Evolutionary conservation across 2,113 vertebrate species (phyloP).

Genomic region (Malurus alboscapulatus): DNA sequence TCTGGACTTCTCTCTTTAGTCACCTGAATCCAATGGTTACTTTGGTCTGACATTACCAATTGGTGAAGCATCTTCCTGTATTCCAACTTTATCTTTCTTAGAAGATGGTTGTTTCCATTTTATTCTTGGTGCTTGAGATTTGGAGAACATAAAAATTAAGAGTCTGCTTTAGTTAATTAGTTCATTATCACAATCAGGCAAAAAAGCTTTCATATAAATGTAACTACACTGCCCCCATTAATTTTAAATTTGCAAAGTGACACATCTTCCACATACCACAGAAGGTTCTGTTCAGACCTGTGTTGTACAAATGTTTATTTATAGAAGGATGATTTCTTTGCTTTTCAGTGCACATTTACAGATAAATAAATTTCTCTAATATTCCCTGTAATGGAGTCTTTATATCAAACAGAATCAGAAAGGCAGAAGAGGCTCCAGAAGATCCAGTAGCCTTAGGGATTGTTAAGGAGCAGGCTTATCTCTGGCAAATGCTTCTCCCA

Average conservation of each 20-base stretch:
- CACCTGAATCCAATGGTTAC: not conserved
- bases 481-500: not conserved
- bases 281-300: not conserved
- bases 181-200: not conserved
- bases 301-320: not conserved
- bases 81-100: not conserved
- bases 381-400: not conserved
- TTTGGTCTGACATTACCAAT: not conserved
- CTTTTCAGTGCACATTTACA: not conserved
- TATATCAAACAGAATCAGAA: constrained; percentile 20
- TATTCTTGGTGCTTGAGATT: not conserved
- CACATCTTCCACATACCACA: not conserved
- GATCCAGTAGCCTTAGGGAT: not conserved
- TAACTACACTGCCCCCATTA: not conserved
- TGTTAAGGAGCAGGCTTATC: constrained; percentile 20
- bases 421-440: constrained; percentile 45
- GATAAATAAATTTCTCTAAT: not conserved
- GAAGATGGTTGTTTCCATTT: not conserved
- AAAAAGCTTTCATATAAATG: not conserved
- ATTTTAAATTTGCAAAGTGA: not conserved
- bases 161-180: not conserved
- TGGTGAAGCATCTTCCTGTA: not conserved
- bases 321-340: not conserved
- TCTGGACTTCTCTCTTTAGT: not conserved
- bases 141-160: not conserved